These are phyloP conservation scores for Podocnemis expansa DNA, from an alignment of 2,113 vertebrate species.

Conservation along the genomic window DNA sequence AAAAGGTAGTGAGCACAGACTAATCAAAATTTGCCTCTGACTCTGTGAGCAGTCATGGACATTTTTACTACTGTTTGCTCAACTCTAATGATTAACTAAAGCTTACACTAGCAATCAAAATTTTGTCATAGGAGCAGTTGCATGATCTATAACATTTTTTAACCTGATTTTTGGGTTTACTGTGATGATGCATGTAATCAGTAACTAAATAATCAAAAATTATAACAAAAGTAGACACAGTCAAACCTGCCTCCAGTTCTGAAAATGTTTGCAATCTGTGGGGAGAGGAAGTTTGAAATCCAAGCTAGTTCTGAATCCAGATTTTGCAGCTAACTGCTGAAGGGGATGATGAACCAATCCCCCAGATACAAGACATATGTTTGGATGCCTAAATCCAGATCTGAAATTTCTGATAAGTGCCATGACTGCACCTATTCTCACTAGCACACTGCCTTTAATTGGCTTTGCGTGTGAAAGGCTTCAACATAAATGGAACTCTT, in stretches of 20 bases:
- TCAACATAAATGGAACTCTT: not conserved
- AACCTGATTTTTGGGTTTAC: not conserved
- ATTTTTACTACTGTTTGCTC: not conserved
- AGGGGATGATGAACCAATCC: not conserved
- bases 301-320: not conserved
- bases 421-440: not conserved
- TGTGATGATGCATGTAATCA: not conserved
- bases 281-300: rapidly evolving
- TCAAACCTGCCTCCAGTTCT: not conserved
- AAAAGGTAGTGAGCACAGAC: not conserved
- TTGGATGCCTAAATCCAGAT: not conserved
- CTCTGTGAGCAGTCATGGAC: not conserved
- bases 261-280: rapidly evolving
- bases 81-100: not conserved
- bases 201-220: not conserved
- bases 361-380: not conserved
- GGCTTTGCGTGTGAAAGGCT: not conserved
- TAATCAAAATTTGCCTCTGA: not conserved
- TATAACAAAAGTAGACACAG: not conserved
- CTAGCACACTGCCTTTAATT: not conserved
- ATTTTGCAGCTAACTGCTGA: not conserved
- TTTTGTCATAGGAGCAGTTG: not conserved
- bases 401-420: not conserved
- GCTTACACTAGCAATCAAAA: not conserved
- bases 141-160: too few species aligned